phyloP scores from a whole-genome alignment of 2,113 vertebrate species.

The Strix aluco region DNA sequence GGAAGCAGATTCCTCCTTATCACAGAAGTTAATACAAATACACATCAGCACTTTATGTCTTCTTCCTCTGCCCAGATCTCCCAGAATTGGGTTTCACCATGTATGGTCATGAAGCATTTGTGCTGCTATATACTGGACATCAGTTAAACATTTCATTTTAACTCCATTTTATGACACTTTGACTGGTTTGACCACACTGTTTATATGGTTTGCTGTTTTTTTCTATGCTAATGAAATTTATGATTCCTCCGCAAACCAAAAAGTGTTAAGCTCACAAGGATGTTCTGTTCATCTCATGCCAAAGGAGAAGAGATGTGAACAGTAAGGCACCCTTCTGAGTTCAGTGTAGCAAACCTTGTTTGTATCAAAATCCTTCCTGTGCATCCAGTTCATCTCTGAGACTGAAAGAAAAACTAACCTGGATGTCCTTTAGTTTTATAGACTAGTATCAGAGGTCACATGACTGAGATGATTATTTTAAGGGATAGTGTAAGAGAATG shows the following conservation, averaged over 20 bases:
- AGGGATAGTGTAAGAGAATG: not conserved
- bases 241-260: not conserved
- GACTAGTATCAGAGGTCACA: not conserved
- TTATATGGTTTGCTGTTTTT: not conserved
- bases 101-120: not conserved
- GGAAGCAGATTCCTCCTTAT: conserved; percentile 5
- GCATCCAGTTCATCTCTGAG: not conserved
- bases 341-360: not conserved
- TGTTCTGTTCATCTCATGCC: not conserved
- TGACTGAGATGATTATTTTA: not conserved
- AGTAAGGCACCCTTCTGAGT: not conserved
- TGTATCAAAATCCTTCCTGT: not conserved
- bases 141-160: not conserved
- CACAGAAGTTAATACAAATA: not conserved
- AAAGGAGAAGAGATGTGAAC: not conserved
- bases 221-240: not conserved
- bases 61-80: not conserved
- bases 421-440: not conserved
- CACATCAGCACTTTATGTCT: not conserved
- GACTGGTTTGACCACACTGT: not conserved
- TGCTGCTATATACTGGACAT: not conserved
- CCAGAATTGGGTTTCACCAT: not conserved
- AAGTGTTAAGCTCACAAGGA: not conserved
- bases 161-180: not conserved
- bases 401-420: not conserved